Base-by-base conservation (phyloP, 2,888 invertebrate species). In the Ariolimax columbianus region DNA sequence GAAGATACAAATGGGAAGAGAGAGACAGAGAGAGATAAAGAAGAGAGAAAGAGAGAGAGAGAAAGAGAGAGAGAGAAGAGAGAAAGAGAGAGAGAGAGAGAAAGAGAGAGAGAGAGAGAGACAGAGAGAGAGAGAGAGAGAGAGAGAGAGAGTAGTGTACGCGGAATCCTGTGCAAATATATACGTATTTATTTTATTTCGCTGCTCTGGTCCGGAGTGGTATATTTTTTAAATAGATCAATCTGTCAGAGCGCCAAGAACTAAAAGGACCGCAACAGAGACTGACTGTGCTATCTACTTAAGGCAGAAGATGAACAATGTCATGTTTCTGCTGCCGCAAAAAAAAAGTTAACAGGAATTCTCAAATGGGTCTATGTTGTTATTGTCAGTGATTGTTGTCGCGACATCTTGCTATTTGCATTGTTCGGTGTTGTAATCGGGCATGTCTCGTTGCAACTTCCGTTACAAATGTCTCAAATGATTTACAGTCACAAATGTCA, bases 51-150 rank as follows among this genome's bases (percentile, higher is more conserved):
- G n/a, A n/a, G n/a, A n/a, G n/a, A n/a, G n/a, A n/a, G n/a, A n/a
- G n/a, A n/a, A n/a, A n/a, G n/a, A n/a, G n/a, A n/a, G n/a, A n/a
- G n/a, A n/a, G n/a, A n/a, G n/a, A n/a, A n/a, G n/a, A n/a, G n/a
- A n/a, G n/a, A n/a, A n/a, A n/a, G n/a, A n/a, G n/a, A n/a, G 23
- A 63, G 63, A 63, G 63, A 63, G 23, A 63, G 66, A 66, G 30
- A 30, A 11, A 66, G 66, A 66, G 66, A 66, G 66, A 66, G 66
- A 66, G 66, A 66, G 66, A 30, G 66, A 66, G 66, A 66, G 66
- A 66, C 30, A 66, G 66, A 66, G 66, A 66, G 66, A 66, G 66
- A 66, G 66, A 66, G 66, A 66, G 66, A 66, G 66, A 66, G 66
- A 30, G 30, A 30, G 26, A 66, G 30, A 26, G 19, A 66, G 4